Conservation (phyloP, 2,888 invertebrate genomes). For the Tetropium fuscum region DNA sequence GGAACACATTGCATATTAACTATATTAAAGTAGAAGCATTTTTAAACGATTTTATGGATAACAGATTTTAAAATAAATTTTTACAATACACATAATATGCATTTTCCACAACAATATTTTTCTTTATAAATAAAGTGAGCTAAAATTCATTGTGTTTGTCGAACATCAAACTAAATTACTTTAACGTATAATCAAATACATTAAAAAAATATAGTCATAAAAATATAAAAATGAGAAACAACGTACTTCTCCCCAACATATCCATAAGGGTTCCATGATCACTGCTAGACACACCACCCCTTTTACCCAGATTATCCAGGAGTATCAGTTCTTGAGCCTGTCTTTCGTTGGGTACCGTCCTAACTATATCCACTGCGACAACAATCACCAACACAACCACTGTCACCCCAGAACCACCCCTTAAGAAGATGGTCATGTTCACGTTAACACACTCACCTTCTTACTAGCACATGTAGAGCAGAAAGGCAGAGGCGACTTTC, state of each 20-base stretch:
- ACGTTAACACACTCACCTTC: conserved; percentile 51
- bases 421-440: conserved; percentile 53
- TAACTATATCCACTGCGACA: conserved; percentile 51
- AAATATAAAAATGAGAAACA: too few species aligned
- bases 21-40: too few species aligned
- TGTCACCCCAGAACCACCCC: conserved; percentile 44
- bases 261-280: conserved; percentile 83
- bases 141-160: too few species aligned
- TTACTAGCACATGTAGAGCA: conserved; percentile 52
- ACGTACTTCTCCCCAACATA: conserved; percentile 86
- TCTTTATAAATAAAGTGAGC: too few species aligned
- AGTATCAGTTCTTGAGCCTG: conserved; percentile 83
- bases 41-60: too few species aligned
- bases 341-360: conserved; percentile 69
- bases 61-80: too few species aligned
- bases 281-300: conserved; percentile 69
- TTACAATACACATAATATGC: too few species aligned
- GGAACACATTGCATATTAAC: too few species aligned
- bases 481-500: conserved; percentile 51
- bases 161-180: too few species aligned
- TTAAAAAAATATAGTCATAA: conserved; percentile 9
- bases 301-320: conserved; percentile 78
- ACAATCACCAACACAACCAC: conserved; percentile 44
- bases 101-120: too few species aligned
- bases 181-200: too few species aligned